phyloP scores from a whole-genome alignment of 2,888 invertebrate genomes.

The Plusia festucae region DNA sequence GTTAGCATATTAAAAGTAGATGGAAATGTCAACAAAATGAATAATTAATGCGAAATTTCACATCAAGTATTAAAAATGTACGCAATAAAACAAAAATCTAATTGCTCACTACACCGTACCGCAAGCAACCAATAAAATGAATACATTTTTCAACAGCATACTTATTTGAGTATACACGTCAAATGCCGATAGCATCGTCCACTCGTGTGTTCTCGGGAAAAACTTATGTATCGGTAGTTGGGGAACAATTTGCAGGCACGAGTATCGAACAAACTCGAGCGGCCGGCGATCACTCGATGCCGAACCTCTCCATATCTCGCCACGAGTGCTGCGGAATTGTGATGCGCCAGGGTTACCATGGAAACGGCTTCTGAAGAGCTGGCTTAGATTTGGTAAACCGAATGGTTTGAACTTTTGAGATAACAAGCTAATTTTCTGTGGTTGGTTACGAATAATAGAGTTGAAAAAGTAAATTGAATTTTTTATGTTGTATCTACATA shows the following conservation, averaged over 20 bases:
- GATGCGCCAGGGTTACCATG: slow-evolving; percentile 41
- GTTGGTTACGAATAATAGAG: neutral
- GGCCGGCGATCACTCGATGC: slow-evolving; percentile 53
- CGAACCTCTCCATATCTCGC: slow-evolving; percentile 53
- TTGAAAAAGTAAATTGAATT: too few species aligned
- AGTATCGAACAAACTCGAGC: slow-evolving; percentile 48
- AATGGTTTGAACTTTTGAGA: neutral
- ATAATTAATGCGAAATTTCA: too few species aligned
- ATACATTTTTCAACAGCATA: neutral
- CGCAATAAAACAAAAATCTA: too few species aligned
- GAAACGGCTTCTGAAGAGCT: neutral
- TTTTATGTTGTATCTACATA: too few species aligned
- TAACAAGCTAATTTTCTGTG: neutral
- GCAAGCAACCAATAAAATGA: slow-evolving; percentile 10
- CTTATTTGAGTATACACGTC: slow-evolving; percentile 23
- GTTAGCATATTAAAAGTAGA: too few species aligned
- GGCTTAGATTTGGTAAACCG: neutral
- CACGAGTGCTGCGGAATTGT: slow-evolving; percentile 44
- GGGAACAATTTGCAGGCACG: slow-evolving; percentile 48
- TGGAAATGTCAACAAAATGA: too few species aligned
- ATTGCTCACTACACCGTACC: too few species aligned
- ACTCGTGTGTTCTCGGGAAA: slow-evolving; percentile 33
- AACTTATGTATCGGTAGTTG: slow-evolving; percentile 49
- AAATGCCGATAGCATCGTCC: slow-evolving; percentile 22
- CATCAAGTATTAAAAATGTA: too few species aligned